phyloP scores from a whole-genome alignment of 1,140 invertebrate genomes.

The Portunus trituberculatus region DNA sequence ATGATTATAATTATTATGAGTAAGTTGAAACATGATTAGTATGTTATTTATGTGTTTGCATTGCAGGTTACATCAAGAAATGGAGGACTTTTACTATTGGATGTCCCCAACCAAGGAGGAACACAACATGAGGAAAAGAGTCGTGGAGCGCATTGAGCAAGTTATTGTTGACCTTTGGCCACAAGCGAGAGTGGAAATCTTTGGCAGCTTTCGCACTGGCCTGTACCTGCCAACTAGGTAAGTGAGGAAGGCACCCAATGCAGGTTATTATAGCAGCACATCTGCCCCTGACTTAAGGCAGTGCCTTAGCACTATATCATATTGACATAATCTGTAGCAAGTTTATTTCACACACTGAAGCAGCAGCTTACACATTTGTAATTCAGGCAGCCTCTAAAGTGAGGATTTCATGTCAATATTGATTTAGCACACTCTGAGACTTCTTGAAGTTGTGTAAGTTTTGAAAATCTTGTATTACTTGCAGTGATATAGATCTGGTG shows the following conservation, averaged over 20 bases:
- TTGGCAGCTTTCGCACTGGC: conserved; percentile 96
- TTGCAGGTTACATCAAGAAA: conserved; percentile 95
- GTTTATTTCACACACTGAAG: too few relatives aligned
- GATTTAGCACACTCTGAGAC: not conserved
- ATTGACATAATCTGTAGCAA: too few relatives aligned
- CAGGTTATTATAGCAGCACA: too few relatives aligned
- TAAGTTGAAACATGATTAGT: not conserved
- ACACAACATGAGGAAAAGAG: conserved; percentile 90
- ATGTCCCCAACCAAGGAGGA: conserved; percentile 96
- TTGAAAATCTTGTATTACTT: conserved; percentile 72
- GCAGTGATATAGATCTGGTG: conserved; percentile 98
- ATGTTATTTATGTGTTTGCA: conserved; percentile 27
- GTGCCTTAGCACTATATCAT: too few relatives aligned
- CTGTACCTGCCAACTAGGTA: conserved; percentile 95
- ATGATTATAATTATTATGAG: not conserved
- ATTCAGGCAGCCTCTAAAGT: too few relatives aligned
- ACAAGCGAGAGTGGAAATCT: conserved; percentile 95
- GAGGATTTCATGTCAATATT: not conserved
- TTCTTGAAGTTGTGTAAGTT: not conserved
- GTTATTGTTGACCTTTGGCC: conserved; percentile 94
- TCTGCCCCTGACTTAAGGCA: too few relatives aligned
- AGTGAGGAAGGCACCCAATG: not conserved
- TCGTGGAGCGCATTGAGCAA: conserved; percentile 92
- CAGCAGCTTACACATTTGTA: too few relatives aligned
- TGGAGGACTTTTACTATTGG: conserved; percentile 96